A percentile compares a stretch with the other conserved stretches of the same genome.
phyloP scores from a whole-genome alignment of 2,113 vertebrate genomes.

The Triplophysa siluroides region DNA sequence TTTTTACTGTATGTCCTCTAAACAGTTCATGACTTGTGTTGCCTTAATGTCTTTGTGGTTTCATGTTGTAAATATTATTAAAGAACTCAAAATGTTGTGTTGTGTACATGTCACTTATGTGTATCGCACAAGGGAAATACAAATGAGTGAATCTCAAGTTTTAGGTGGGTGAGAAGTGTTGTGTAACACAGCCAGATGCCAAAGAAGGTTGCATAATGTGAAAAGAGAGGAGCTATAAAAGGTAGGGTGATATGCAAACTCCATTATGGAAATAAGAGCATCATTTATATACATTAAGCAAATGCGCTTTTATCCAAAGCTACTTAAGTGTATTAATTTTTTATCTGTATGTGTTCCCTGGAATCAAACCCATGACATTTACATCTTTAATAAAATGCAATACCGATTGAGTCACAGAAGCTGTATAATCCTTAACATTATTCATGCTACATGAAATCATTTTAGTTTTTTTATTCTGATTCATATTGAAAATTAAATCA shows the following conservation, averaged over 20 bases:
- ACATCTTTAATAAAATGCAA: no score
- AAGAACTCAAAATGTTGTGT: background rate
- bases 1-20: background rate
- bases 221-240: slow-evolving; percentile 24
- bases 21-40: background rate
- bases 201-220: slow-evolving; percentile 19
- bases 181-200: slow-evolving; percentile 16
- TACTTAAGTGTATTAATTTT: no score
- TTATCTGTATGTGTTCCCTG: no score
- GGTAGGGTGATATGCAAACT: background rate
- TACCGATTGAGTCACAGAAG: no score
- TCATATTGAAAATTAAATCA: no score
- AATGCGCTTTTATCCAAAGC: no score
- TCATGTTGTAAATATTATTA: slow-evolving; percentile 36
- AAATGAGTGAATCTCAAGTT: background rate
- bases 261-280: background rate
- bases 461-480: no score
- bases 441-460: no score
- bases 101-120: background rate
- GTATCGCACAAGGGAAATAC: background rate
- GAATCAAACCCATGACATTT: no score
- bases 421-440: no score
- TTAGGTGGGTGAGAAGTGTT: background rate
- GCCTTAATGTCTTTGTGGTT: background rate
- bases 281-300: background rate